A percentile compares a stretch with the other conserved stretches of the same genome.
phyloP scores from a whole-genome alignment of 2,797 vertebrate species.

The Poecilia wingei region DNA sequence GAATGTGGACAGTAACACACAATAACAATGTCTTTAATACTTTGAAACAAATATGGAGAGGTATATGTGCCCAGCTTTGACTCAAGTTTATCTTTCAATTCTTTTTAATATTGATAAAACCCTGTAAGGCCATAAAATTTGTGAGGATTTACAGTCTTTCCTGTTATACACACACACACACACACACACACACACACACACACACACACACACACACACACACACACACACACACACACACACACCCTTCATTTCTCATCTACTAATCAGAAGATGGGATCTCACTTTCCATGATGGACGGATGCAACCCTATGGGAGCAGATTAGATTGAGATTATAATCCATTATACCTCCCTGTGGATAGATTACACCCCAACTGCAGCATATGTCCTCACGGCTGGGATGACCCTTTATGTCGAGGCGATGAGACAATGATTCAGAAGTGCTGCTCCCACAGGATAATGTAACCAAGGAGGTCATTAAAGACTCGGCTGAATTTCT shows the following conservation, averaged over 20 bases:
- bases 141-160: conserved; percentile 29
- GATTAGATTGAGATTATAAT: conserved; percentile 71
- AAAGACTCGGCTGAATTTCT: conserved; percentile 15
- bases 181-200: not conserved
- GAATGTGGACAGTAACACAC: conserved; percentile 12
- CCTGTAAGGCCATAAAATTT: conserved; percentile 29
- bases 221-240: not conserved
- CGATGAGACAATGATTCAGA: conserved; percentile 44
- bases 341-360: conserved; percentile 51
- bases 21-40: not conserved
- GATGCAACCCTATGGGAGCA: conserved; percentile 53
- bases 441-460: conserved; percentile 14
- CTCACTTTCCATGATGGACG: conserved; percentile 42
- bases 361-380: conserved; percentile 54
- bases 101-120: conserved; percentile 68
- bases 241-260: conserved; percentile 1
- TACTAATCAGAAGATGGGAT: conserved; percentile 59
- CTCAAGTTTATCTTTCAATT: not conserved
- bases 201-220: not conserved
- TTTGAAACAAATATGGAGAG: not conserved
- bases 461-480: conserved; percentile 20
- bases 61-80: conserved; percentile 7
- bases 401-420: conserved; percentile 32
- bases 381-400: conserved; percentile 58
- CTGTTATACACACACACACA: conserved; percentile 1